Evolutionary conservation across 2,113 vertebrate genomes (phyloP).

Genomic region (Illadopsis cleaveri): DNA sequence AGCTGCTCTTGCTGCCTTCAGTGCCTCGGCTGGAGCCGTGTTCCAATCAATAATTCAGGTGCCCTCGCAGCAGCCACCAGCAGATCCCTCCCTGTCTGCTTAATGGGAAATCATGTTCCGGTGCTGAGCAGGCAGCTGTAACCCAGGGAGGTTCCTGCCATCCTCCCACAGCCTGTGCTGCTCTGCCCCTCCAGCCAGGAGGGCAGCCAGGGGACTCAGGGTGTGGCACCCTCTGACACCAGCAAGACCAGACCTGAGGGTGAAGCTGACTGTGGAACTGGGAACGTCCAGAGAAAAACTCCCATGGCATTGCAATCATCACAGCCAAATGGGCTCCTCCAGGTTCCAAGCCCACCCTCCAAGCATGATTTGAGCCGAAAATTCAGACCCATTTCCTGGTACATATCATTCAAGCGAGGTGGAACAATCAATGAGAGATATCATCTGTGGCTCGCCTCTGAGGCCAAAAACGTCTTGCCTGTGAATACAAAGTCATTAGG

Average conservation of each 20-base stretch:
- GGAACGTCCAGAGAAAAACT: accelerated
- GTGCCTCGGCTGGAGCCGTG: background rate
- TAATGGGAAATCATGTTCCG: background rate
- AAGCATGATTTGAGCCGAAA: background rate
- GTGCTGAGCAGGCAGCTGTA: background rate
- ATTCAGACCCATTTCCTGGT: background rate
- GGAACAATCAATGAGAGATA: background rate
- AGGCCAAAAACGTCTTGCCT: background rate
- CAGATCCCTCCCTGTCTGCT: background rate
- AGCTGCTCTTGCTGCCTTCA: background rate
- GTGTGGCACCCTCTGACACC: background rate
- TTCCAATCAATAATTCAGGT: conserved; percentile 47
- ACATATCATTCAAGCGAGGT: background rate
- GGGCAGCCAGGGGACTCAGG: background rate
- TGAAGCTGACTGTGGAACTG: background rate
- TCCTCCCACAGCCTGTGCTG: accelerated
- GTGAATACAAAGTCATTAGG: conserved; percentile 1
- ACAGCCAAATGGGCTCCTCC: background rate
- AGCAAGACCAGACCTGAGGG: background rate
- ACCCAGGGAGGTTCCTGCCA: background rate
- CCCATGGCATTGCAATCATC: background rate
- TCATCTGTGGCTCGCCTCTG: background rate
- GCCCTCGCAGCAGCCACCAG: background rate
- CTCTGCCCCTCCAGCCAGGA: too few relatives aligned
- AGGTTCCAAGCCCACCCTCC: background rate